Evolutionary conservation across 1,140 invertebrate genomes (phyloP), one percentile per base, ranked within the genome.

Genomic region (Monochamus saltuarius): DNA sequence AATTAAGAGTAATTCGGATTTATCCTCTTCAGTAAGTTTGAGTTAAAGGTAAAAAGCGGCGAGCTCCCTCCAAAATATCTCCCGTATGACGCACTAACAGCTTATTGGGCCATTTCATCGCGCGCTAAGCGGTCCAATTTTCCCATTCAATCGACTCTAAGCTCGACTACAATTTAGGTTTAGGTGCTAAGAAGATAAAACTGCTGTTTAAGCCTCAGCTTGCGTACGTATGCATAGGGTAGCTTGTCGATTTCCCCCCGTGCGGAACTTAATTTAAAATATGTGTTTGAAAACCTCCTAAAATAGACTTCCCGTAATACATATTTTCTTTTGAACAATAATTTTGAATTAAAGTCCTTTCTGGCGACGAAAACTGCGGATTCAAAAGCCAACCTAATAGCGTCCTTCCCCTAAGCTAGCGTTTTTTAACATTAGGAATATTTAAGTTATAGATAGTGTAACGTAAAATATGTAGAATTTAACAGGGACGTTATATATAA

Each of bases 141-240:
- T 67, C 65, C 49, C 65, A 64, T 64, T 67, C 65, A 67, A 67
- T 67, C 58, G 62, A 64, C 61, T 64, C 11, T 64, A 67, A 67
- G 62, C 58, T 59, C 51, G 55, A 17, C 55, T 56, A 64, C 59
- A 58, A 62, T 67, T 67, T 62, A 59, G 62, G 65, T 64, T 67
- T 64, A 49, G 65, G 62, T 56, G 65, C 61, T 64, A 64, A 56
- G 56, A 51, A 63, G 61, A 58, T 62, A 56, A 58, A 64, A 58
- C 53, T 52, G 57, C 47, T 55, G 60, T 59, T 66, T 63, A 63
- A 66, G 59, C 59, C 58, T 35, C 59, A 46, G 43, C 42, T 62
- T 65, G 35, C 53, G 56, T 56, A 49, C 16, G 22, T 61, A 49
- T 61, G 53, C 53, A 61, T 60, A 49, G 34, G 16, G 50, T 58